phyloP scores from a whole-genome alignment of 2,888 invertebrate species.

The Drosophila lacicola region DNA sequence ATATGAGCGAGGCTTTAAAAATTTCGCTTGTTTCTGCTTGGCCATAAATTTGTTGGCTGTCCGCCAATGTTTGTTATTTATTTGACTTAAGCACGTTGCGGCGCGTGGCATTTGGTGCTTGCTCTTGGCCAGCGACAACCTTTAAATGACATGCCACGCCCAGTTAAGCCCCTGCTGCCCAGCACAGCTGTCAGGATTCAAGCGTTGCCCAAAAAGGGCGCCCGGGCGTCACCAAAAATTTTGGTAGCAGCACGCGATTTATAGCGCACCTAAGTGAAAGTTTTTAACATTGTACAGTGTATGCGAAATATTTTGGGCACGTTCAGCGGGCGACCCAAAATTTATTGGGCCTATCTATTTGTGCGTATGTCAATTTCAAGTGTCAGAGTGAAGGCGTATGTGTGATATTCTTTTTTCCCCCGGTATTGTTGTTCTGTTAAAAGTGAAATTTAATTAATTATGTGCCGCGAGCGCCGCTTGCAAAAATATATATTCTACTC shows the following conservation, averaged over 20 bases:
- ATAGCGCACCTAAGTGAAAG: slow-evolving; percentile 69
- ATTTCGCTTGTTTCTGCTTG: slow-evolving; percentile 21
- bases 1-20: slow-evolving; percentile 34
- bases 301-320: slow-evolving; percentile 61
- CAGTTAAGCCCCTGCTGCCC: slow-evolving; percentile 7
- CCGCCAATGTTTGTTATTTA: slow-evolving; percentile 81
- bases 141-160: slow-evolving; percentile 72
- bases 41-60: slow-evolving; percentile 78
- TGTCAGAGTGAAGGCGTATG: slow-evolving; percentile 56
- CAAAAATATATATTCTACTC: slow-evolving; percentile 18
- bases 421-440: slow-evolving; percentile 41
- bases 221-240: slow-evolving; percentile 48
- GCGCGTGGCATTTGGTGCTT: slow-evolving; percentile 68
- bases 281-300: slow-evolving; percentile 46
- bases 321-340: slow-evolving; percentile 45
- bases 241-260: slow-evolving; percentile 71
- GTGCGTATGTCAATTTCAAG: slow-evolving; percentile 74
- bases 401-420: slow-evolving; percentile 51
- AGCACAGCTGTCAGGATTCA: slow-evolving; percentile 69
- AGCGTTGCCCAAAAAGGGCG: slow-evolving; percentile 50
- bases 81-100: slow-evolving; percentile 71
- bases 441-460: slow-evolving; percentile 77
- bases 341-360: slow-evolving; percentile 69
- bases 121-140: slow-evolving; percentile 58
- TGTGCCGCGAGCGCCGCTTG: slow-evolving; percentile 38